A percentile compares a stretch with the other conserved stretches of the same genome.
phyloP scores from a whole-genome alignment of 1,140 invertebrate species.

The Bombus breviceps region DNA sequence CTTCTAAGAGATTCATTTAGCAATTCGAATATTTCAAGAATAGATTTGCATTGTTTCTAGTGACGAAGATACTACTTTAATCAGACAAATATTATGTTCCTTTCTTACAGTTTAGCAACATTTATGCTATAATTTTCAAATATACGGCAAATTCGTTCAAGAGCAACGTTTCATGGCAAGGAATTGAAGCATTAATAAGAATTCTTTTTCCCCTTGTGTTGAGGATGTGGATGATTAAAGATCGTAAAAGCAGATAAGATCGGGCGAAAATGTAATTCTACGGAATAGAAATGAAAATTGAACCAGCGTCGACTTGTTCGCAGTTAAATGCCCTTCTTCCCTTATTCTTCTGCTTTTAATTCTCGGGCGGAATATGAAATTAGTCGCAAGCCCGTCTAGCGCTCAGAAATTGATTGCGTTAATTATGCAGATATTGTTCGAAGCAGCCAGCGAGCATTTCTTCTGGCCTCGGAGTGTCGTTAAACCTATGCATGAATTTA shows the following conservation, averaged over 20 bases:
- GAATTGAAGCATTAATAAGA: background rate
- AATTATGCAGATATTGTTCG: slow-evolving; percentile 43
- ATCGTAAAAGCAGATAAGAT: background rate
- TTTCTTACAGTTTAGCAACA: too few species aligned
- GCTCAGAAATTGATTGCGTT: slow-evolving; percentile 29
- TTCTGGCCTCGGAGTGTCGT: background rate
- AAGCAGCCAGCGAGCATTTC: slow-evolving; percentile 4
- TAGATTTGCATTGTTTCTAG: too few species aligned
- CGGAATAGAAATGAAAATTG: slow-evolving; percentile 23
- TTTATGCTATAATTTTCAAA: too few species aligned
- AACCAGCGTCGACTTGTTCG: background rate
- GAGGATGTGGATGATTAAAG: background rate
- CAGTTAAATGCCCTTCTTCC: slow-evolving; percentile 10
- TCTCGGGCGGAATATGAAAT: slow-evolving; percentile 50
- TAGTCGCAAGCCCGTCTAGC: slow-evolving; percentile 14
- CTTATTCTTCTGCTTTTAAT: slow-evolving; percentile 37
- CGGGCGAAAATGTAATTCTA: background rate
- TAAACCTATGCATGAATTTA: slow-evolving; percentile 28
- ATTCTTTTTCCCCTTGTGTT: background rate
- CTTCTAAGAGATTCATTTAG: too few species aligned
- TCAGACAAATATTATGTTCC: background rate
- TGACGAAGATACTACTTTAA: background rate
- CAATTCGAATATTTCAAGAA: too few species aligned
- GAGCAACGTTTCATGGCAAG: too few species aligned
- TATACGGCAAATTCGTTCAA: too few species aligned